Percentiles rank a stretch among this genome's conserved stretches.
These are phyloP conservation scores for Therioaphis trifolii DNA, from an alignment of 2,888 invertebrate species.

Conservation along the genomic window DNA sequence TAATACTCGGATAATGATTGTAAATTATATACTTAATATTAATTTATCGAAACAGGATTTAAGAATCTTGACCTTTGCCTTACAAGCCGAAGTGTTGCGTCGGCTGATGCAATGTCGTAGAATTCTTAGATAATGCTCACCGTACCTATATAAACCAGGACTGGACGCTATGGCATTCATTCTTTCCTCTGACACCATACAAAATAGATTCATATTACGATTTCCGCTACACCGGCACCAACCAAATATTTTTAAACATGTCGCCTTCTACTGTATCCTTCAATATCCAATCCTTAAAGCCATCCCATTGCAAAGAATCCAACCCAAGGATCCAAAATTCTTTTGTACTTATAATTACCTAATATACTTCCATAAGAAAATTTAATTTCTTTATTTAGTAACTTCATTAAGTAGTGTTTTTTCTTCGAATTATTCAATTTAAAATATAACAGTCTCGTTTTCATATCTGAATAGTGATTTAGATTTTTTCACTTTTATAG, in stretches of 20 bases:
- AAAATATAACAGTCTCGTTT: not conserved
- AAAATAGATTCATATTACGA: conserved; percentile 31
- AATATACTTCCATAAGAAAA: conserved; percentile 1
- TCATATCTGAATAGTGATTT: conserved; percentile 7
- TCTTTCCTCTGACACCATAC: conserved; percentile 42
- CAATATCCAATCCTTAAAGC: conserved; percentile 21
- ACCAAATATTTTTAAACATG: conserved; percentile 48
- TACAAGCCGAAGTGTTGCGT: conserved; percentile 25
- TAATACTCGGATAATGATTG: not conserved
- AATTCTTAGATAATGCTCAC: conserved; percentile 41
- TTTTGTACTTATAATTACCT: conserved; percentile 54
- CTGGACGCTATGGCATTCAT: conserved; percentile 33
- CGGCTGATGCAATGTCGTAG: conserved; percentile 45
- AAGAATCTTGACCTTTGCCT: conserved; percentile 43
- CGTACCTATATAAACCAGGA: conserved; percentile 31
- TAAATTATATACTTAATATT: not conserved
- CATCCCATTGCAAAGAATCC: conserved; percentile 35
- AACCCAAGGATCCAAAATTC: conserved; percentile 34
- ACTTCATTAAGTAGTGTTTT: conserved; percentile 6
- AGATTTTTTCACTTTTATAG: conserved; percentile 34
- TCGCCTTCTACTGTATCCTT: conserved; percentile 27
- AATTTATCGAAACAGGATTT: conserved; percentile 26
- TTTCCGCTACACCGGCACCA: conserved; percentile 37
- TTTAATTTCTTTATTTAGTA: not conserved
- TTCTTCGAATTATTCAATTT: not conserved